Evolutionary conservation across 2,888 invertebrate genomes (phyloP), one percentile per base, ranked within the genome.

Genomic region (Netelia fuscicornis): DNA sequence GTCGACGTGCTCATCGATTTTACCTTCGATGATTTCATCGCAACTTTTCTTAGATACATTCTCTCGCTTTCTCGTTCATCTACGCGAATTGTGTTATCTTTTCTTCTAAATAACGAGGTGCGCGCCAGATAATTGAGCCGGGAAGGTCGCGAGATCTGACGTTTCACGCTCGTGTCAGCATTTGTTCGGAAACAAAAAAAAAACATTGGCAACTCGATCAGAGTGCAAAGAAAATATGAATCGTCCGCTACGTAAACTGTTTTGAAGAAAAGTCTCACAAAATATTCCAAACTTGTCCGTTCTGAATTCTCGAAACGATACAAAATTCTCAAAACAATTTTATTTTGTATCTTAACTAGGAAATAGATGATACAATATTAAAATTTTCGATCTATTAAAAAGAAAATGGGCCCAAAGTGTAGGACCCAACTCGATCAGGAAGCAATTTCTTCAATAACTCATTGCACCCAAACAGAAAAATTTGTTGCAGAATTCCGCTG

Each of bases 11-110:
- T 86, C 20, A 56, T 65, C 10, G 77, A n/a, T 70, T 70, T 77
- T 3, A 48, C 72, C 68, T 78, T 72, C 37, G 84, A 83, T 64
- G 77, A 13, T 67, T 72, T 81, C 23, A 10, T 67, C 2, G 37
- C 54, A 67, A 72, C 54, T 77, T 74, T 84, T 77, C 48, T 81
- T 44, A 54, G 42, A 11, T 86, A 87, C 87, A 88, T 89, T 65
- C 68, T 79, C 25, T 64, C 64, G 20, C 70, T 37, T 17, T 56
- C 13, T 68, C 37, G 56, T 30, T 71, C 67, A 48, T 74, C 44
- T 17, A 48, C 6, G 20, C 17, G 10, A 23, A 37, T 20, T 25
- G 11, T 30, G 20, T 20, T 20, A 20, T 25, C 23, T 23, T 60
- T 37, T 11, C 44, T 72, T 64, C n/a, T 13, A 44, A 44, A 71